Conservation (phyloP, 1,140 invertebrate species). For the Tribolium castaneum region DNA sequence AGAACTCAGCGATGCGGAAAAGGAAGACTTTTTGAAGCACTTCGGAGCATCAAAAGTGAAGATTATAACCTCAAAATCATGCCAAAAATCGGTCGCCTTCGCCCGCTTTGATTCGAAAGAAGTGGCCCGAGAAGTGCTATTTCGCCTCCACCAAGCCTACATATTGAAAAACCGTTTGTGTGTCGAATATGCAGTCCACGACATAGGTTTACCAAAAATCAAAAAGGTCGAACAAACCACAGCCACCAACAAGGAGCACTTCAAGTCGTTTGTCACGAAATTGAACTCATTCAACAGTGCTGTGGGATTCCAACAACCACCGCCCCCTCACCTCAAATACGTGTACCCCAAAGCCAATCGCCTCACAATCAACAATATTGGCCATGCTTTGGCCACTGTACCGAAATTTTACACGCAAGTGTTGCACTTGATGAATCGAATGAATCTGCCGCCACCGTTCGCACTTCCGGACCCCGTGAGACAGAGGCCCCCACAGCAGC, state of each 20-base stretch:
- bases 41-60: slow-evolving; percentile 62
- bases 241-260: slow-evolving; percentile 63
- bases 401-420: slow-evolving; percentile 89
- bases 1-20: slow-evolving; percentile 59
- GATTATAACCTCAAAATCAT: slow-evolving; percentile 58
- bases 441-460: slow-evolving; percentile 92
- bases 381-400: slow-evolving; percentile 77
- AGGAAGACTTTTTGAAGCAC: slow-evolving; percentile 61
- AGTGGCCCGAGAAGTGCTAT: slow-evolving; percentile 69
- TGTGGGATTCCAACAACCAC: slow-evolving; percentile 77
- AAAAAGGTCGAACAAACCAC: slow-evolving; percentile 57
- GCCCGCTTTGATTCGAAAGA: slow-evolving; percentile 70
- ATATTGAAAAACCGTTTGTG: slow-evolving; percentile 70
- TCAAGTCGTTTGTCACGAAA: slow-evolving; percentile 74
- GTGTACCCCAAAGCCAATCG: slow-evolving; percentile 81
- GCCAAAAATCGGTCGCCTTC: slow-evolving; percentile 62
- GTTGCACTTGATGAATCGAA: slow-evolving; percentile 95
- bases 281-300: slow-evolving; percentile 77
- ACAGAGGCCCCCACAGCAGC: slow-evolving; percentile 46
- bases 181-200: slow-evolving; percentile 72
- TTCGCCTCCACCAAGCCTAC: slow-evolving; percentile 74
- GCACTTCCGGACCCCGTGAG: slow-evolving; percentile 59
- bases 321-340: slow-evolving; percentile 78
- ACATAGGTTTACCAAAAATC: slow-evolving; percentile 50
- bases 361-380: slow-evolving; percentile 82